These are phyloP conservation scores for Alethe castanea DNA, from an alignment of 2,113 vertebrate genomes.

Conservation along the genomic window DNA sequence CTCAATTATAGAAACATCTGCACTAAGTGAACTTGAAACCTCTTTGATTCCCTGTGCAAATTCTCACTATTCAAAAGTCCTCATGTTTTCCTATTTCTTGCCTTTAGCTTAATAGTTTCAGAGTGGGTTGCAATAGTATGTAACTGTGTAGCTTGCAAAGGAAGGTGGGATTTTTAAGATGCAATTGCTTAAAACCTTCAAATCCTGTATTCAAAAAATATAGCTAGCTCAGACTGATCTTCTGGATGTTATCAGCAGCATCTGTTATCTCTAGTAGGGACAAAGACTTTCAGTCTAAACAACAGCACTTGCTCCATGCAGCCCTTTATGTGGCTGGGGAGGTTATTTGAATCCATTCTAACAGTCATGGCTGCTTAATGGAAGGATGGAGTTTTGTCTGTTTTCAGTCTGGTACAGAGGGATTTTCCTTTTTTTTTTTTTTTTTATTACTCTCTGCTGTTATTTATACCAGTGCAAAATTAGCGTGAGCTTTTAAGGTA, in stretches of 20 bases:
- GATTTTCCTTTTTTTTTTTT: not conserved
- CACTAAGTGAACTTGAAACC: constrained; percentile 63
- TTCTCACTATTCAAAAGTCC: constrained; percentile 39
- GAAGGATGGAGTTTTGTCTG: not conserved
- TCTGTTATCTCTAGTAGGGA: not conserved
- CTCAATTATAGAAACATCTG: constrained; percentile 71
- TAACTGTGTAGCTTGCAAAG: not conserved
- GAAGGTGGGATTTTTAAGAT: not conserved
- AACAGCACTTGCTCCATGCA: not conserved
- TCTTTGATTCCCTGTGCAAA: constrained; percentile 63
- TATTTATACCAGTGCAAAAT: not conserved
- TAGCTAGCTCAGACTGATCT: not conserved
- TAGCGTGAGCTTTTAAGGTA: not conserved
- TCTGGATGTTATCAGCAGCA: not conserved
- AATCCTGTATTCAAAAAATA: not conserved
- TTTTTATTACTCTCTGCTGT: not conserved
- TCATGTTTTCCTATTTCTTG: constrained; percentile 41
- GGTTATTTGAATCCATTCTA: not conserved
- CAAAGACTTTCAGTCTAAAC: not conserved
- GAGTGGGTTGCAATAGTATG: not conserved
- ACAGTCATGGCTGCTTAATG: not conserved
- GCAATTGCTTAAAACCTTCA: not conserved
- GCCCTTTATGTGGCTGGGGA: not conserved
- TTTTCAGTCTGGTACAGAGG: not conserved
- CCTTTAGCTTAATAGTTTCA: constrained; percentile 44